Evolutionary conservation across 92 coral and sea anemone genomes (phyloP), one percentile per base, ranked within the genome.

Genomic region (Ricordea florida): DNA sequence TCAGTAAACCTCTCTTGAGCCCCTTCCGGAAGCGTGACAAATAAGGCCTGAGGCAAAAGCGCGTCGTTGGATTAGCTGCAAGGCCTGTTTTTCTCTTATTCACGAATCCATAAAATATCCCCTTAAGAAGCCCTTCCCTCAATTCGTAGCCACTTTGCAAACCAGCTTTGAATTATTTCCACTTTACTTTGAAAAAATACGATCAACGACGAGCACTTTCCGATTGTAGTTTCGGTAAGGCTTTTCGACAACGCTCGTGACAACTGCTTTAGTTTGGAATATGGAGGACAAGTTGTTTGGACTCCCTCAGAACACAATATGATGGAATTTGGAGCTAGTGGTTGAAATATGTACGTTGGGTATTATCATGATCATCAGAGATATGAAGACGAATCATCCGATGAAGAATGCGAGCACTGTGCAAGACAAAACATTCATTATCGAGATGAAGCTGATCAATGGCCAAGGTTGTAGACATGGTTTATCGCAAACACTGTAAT

Each of bases 321-420:
- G 88, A 84, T 48, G 51, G 97, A 91, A 79, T 87, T 87, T 44
- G 84, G 78, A 52, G 57, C 59, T 57, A 67, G 77, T 62, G 81
- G 45, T 62, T 74, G 72, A 87, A 82, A 76, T 78, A 91, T 91
- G 97, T 79, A 79, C 87, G 90, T 74, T 73, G 87, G 92, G 29
- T 85, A 79, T 66, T 70, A 91, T 80, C 44, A 91, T 88, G 90
- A 74, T 62, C 76, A 87, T 57, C 62, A 84, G 26, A 74, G 80
- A 69, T 83, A 87, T 42, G 90, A 91, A 38, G 81, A 80, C 47
- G 80, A 73, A 52, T 87, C 62, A 46, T 89, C 73, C 60, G 90
- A 88, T 18, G 80, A 79, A 15, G 81, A 82, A 40, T 65, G 82
- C 23, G 97, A 89, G 17, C 81, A 70, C 20, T 87, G 84, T 49